A percentile compares a stretch with the other conserved stretches of the same genome.
Conservation (phyloP, 1,140 invertebrate genomes). For the Drosophila fuyamai region DNA sequence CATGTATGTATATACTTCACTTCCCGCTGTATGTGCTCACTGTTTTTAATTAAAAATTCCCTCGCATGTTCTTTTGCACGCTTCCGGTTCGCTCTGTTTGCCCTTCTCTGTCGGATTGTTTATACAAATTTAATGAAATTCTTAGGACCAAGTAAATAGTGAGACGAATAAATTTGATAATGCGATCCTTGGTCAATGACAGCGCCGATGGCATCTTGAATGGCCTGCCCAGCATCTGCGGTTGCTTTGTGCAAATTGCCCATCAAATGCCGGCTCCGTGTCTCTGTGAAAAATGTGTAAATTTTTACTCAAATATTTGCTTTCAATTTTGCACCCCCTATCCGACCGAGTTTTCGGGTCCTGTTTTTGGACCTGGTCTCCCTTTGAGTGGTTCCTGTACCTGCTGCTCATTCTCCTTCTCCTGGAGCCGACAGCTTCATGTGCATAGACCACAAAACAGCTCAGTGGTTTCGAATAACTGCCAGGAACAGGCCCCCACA, state of each 20-base stretch:
- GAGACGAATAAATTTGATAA: conserved; percentile 42
- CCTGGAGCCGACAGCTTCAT: conserved; percentile 73
- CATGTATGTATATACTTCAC: conserved; percentile 12
- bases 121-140: conserved; percentile 61
- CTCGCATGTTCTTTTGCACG: conserved; percentile 33
- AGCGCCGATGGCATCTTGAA: conserved; percentile 25
- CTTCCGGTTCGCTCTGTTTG: conserved; percentile 37
- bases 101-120: conserved; percentile 27
- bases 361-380: not conserved
- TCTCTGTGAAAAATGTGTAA: conserved; percentile 64
- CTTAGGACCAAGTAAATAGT: conserved; percentile 51
- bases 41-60: conserved; percentile 73
- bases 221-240: conserved; percentile 41
- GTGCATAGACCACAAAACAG: conserved; percentile 72
- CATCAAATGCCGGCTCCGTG: conserved; percentile 45
- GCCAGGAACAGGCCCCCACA: conserved; percentile 52
- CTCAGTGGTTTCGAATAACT: conserved; percentile 78
- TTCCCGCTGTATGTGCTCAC: conserved; percentile 4
- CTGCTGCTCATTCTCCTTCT: not conserved
- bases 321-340: conserved; percentile 67
- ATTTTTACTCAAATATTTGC: conserved; percentile 81
- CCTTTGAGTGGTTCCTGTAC: conserved; percentile 38
- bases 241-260: conserved; percentile 65
- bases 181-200: conserved; percentile 19
- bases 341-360: conserved; percentile 1